Evolutionary conservation across 2,113 vertebrate species (phyloP), one percentile per base, ranked within the genome.

Genomic region (Gavialis gangeticus): DNA sequence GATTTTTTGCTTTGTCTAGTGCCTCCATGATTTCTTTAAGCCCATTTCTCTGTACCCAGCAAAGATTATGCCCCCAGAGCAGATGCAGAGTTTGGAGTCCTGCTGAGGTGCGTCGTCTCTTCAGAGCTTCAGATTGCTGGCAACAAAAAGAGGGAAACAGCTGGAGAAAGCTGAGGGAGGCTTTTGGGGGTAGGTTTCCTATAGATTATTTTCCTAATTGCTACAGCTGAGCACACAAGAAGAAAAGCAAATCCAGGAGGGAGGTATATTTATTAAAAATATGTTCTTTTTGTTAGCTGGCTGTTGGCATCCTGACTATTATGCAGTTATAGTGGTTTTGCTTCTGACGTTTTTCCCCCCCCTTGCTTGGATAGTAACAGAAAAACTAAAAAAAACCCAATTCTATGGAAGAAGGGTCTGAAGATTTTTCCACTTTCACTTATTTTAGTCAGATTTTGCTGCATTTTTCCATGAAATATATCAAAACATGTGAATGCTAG

Each of bases 201-300:
- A 92, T 85, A 87, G 95, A 95, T 90, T 95, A 95, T 96, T 86
- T 71, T 90, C 94, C 92, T 98, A 97, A 98, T 97, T 97, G 95
- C 92, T 96, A 75, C 93, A 97, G 92, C 95, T 97, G 97, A 97
- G 94, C 95, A 91, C 90, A 93, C 81, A 90, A 93, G 93, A 97
- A 98, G 93, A 97, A 96, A 98, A 93, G 85, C 95, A 97, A 85
- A 95, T 93, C 94, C 71, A 82, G 69, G 56, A 92, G 95, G 97
- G 87, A 96, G 88, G 87, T 78, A n/a, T 84, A 78, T 96, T 84
- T 89, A 76, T 97, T 96, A 87, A 96, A 96, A 94, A 17, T 63
- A 75, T 37, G 79, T 85, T 91, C 93, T 96, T 96, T 93, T 84
- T 89, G 76, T 80, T 55, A 21, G 89, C 81, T 75, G 59, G 55